Evolutionary conservation across 2,888 invertebrate genomes (phyloP).

Genomic region (Periphyllus acericola): DNA sequence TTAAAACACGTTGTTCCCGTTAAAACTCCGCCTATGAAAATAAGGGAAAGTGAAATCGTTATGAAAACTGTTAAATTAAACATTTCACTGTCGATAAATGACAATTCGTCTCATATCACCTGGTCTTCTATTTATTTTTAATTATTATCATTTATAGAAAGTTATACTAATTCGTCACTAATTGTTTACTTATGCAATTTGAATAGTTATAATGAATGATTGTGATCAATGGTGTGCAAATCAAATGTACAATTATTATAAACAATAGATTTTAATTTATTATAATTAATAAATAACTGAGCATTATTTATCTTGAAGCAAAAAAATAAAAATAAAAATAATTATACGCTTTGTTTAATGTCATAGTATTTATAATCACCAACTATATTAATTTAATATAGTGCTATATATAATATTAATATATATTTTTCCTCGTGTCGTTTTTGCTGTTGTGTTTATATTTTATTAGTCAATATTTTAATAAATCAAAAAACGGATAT

Average conservation of each 20-base stretch:
- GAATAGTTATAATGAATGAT: background rate
- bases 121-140: background rate
- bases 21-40: conserved; percentile 27
- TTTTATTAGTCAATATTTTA: conserved; percentile 2
- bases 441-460: background rate
- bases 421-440: background rate
- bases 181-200: conserved; percentile 11
- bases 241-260: too few species aligned
- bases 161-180: background rate
- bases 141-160: background rate
- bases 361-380: background rate
- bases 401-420: background rate
- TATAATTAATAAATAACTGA: background rate
- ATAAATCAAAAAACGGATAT: conserved; percentile 19
- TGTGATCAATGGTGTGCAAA: too few species aligned
- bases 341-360: background rate
- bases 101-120: background rate
- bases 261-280: too few species aligned
- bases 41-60: conserved; percentile 33
- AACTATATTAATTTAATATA: too few species aligned
- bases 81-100: conserved; percentile 20
- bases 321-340: too few species aligned
- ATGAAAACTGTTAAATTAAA: conserved; percentile 8
- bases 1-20: conserved; percentile 45
- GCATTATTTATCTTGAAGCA: too few species aligned